Evolutionary conservation across 2,888 invertebrate genomes (phyloP).

Genomic region (Acronicta aceris): DNA sequence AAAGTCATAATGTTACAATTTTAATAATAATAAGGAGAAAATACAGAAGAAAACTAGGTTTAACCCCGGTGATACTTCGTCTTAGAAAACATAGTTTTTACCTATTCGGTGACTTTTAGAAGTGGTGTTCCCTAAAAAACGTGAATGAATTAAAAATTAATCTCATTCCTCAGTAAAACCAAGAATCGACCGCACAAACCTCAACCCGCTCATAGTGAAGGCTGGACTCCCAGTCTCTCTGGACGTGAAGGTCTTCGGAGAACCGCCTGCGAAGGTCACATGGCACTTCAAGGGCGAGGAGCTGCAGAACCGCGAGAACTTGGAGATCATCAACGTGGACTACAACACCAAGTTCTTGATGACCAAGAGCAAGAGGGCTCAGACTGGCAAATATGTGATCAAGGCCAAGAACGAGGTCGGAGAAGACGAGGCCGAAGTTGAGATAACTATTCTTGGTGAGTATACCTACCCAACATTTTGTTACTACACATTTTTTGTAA

Average conservation of each 20-base stretch:
- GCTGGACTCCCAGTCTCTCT: slow-evolving; percentile 96
- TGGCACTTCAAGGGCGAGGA: slow-evolving; percentile 95
- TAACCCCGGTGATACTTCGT: too few relatives aligned
- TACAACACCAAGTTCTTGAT: slow-evolving; percentile 97
- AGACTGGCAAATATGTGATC: slow-evolving; percentile 96
- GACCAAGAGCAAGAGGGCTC: slow-evolving; percentile 93
- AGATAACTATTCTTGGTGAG: slow-evolving; percentile 94
- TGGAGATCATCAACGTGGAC: slow-evolving; percentile 95
- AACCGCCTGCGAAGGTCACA: slow-evolving; percentile 97
- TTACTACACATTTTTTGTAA: too few relatives aligned
- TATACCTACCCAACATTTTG: slow-evolving; percentile 19
- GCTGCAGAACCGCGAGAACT: slow-evolving; percentile 89
- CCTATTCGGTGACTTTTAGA: too few relatives aligned
- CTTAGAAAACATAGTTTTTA: too few relatives aligned
- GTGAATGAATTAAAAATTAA: neutral
- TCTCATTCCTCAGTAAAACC: slow-evolving; percentile 93
- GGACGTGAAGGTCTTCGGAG: slow-evolving; percentile 97
- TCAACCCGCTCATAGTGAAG: slow-evolving; percentile 95
- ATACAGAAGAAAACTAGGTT: too few relatives aligned
- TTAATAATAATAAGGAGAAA: too few relatives aligned
- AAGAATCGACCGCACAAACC: slow-evolving; percentile 96
- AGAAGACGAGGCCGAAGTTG: slow-evolving; percentile 96
- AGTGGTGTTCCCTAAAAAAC: too few relatives aligned
- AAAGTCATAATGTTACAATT: too few relatives aligned
- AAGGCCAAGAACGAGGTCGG: slow-evolving; percentile 97